Evolutionary conservation across 2,113 vertebrate species (phyloP).

Genomic region (Labeo rohita): DNA sequence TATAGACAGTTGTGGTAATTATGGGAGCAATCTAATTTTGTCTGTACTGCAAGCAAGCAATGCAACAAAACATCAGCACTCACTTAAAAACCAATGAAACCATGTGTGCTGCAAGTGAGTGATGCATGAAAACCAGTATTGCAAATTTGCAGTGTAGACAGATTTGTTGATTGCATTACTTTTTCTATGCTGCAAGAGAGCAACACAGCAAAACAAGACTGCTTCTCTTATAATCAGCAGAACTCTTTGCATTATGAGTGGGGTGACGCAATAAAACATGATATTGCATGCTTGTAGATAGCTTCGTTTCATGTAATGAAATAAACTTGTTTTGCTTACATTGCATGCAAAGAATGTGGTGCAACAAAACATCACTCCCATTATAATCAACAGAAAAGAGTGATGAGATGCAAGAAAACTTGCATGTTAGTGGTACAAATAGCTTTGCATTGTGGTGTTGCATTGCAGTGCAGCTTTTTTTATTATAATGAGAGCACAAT

Average conservation of each 20-base stretch:
- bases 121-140: neutral
- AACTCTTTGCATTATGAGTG: neutral
- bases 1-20: neutral
- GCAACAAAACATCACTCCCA: neutral
- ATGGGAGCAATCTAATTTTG: neutral
- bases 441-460: neutral
- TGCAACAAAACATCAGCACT: neutral
- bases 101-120: neutral
- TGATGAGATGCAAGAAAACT: neutral
- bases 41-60: neutral
- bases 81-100: neutral
- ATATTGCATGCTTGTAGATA: constrained; percentile 4
- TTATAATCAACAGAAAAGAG: neutral
- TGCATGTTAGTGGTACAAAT: neutral
- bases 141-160: neutral
- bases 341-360: neutral
- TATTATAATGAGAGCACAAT: neutral
- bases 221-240: neutral
- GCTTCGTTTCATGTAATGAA: neutral
- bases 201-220: neutral
- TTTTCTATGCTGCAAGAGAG: neutral
- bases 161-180: neutral
- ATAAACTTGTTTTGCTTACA: neutral
- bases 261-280: neutral
- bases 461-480: neutral